A percentile compares a stretch with the other conserved stretches of the same genome.
Conservation (phyloP, 2,888 invertebrate genomes). For the Papilio demoleus region DNA sequence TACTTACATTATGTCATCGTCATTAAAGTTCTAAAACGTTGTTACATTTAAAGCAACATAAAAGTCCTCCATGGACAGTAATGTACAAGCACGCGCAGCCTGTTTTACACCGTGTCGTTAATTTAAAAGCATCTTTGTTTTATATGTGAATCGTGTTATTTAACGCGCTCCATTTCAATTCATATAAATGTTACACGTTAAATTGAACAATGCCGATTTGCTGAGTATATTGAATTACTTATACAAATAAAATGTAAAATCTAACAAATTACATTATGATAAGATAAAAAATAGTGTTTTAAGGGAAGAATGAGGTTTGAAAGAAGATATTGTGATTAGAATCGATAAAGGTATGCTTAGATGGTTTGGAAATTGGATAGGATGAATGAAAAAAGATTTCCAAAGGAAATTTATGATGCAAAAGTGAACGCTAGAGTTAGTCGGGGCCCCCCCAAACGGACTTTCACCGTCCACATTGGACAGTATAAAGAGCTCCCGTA, state of each 20-base stretch:
- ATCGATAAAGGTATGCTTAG: too few species aligned
- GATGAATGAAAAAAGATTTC: too few species aligned
- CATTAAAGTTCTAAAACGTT: conserved; percentile 22
- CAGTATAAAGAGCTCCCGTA: too few species aligned
- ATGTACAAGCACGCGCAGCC: conserved; percentile 26
- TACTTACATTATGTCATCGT: not conserved
- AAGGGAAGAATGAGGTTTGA: too few species aligned
- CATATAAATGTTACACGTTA: conserved; percentile 30
- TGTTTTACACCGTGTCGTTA: conserved; percentile 34
- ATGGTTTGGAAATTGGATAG: too few species aligned
- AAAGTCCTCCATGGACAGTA: conserved; percentile 30
- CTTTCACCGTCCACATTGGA: too few species aligned
- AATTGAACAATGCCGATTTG: conserved; percentile 40
- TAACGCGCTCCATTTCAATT: conserved; percentile 17
- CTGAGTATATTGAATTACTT: conserved; percentile 24
- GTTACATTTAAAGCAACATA: conserved; percentile 36
- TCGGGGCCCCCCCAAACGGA: too few species aligned
- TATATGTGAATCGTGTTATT: conserved; percentile 35
- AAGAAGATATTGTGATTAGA: too few species aligned
- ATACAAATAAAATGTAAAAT: conserved; percentile 35
- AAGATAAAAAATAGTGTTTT: too few species aligned
- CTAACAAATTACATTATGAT: too few species aligned
- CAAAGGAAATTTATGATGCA: too few species aligned
- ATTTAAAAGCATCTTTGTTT: conserved; percentile 39
- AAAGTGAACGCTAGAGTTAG: too few species aligned